phyloP scores from a whole-genome alignment of 1,140 invertebrate genomes.

The Drosophila sechellia region DNA sequence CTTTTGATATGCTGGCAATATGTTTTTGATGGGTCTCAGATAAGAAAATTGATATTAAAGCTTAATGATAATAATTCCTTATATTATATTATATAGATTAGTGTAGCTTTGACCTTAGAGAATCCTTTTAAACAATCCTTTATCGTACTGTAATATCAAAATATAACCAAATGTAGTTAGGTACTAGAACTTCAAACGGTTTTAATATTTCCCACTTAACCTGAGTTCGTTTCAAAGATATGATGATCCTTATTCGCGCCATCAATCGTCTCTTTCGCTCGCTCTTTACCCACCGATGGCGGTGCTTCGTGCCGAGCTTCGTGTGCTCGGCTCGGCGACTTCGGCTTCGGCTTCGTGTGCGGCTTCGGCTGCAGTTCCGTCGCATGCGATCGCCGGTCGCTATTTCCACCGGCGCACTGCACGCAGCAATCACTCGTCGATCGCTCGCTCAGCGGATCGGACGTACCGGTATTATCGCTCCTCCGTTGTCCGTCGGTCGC shows the following conservation, averaged over 20 bases:
- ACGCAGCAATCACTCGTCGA: constrained; percentile 74
- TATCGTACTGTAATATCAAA: no score
- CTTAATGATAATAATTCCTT: no score
- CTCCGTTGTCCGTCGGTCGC: background rate
- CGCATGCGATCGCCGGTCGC: constrained; percentile 12
- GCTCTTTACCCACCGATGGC: background rate
- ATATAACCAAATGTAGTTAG: no score
- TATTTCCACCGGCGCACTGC: constrained; percentile 43
- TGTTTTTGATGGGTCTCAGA: background rate
- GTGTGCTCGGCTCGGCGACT: background rate
- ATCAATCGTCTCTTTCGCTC: background rate
- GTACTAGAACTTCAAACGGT: no score
- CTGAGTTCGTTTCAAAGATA: no score
- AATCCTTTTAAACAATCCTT: no score
- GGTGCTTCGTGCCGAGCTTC: constrained; percentile 1
- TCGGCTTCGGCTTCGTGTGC: constrained; percentile 5
- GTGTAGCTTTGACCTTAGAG: background rate
- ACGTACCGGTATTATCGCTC: constrained; percentile 32
- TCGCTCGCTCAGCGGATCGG: constrained; percentile 65
- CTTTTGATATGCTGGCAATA: background rate
- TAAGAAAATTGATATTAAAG: background rate
- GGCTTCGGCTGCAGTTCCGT: constrained; percentile 21
- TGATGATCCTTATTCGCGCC: constrained; percentile 12
- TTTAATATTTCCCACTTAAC: no score
- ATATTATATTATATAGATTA: background rate